Conservation (phyloP, 1,140 invertebrate species). For the Micrasema minimum region DNA sequence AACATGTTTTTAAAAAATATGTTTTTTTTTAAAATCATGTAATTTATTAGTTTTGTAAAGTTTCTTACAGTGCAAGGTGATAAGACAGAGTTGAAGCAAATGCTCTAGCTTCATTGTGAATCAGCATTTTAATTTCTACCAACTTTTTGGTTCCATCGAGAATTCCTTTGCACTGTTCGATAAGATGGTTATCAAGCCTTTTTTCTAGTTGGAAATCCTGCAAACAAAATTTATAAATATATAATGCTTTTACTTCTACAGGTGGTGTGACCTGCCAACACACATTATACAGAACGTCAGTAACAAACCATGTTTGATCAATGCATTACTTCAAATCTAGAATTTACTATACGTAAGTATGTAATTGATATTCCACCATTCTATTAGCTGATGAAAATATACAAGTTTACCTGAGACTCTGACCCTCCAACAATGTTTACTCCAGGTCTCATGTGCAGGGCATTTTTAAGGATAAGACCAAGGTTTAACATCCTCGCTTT, state of each 20-base stretch:
- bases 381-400: background rate
- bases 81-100: slow-evolving; percentile 96
- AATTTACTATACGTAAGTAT: too few species aligned
- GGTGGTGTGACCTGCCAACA: too few species aligned
- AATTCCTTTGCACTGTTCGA: slow-evolving; percentile 79
- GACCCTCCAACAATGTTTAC: slow-evolving; percentile 93
- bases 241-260: too few species aligned
- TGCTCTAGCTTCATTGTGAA: slow-evolving; percentile 91
- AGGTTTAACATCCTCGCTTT: slow-evolving; percentile 92
- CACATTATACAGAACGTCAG: too few species aligned
- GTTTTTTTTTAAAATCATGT: too few species aligned
- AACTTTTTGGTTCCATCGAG: slow-evolving; percentile 76
- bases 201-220: slow-evolving; percentile 94
- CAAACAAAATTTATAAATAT: slow-evolving; percentile 9
- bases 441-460: slow-evolving; percentile 87
- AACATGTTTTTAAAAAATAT: background rate
- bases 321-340: too few species aligned
- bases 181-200: slow-evolving; percentile 86
- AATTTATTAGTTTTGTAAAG: background rate
- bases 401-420: slow-evolving; percentile 68
- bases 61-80: slow-evolving; percentile 87
- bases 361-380: too few species aligned
- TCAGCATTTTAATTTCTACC: slow-evolving; percentile 82
- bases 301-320: too few species aligned
- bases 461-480: slow-evolving; percentile 87